phyloP scores from a whole-genome alignment of 2,113 vertebrate genomes.

The Blennius ocellaris region DNA sequence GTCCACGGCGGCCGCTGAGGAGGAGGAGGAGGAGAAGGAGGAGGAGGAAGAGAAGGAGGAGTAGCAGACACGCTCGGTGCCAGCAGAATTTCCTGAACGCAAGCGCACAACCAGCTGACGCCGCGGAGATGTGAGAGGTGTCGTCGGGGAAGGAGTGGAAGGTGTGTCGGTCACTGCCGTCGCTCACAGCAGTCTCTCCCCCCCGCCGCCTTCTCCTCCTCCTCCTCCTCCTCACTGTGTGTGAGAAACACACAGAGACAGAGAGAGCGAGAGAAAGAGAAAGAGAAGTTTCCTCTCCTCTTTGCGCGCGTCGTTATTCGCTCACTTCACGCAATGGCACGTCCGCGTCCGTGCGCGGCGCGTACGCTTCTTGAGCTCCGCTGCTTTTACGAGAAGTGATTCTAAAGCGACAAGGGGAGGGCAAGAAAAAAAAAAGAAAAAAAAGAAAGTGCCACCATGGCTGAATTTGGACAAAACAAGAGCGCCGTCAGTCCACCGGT shows the following conservation, averaged over 20 bases:
- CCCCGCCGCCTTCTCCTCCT: not conserved
- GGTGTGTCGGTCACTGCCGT: slow-evolving; percentile 57
- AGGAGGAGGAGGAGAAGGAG: not conserved
- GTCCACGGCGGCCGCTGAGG: not conserved
- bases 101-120: slow-evolving; percentile 49
- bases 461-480: slow-evolving; percentile 68
- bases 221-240: slow-evolving; percentile 1
- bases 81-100: slow-evolving; percentile 38
- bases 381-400: slow-evolving; percentile 24
- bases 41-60: slow-evolving; percentile 9
- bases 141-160: slow-evolving; percentile 25
- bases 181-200: slow-evolving; percentile 13
- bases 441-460: slow-evolving; percentile 59
- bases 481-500: slow-evolving; percentile 55
- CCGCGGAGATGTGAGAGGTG: slow-evolving; percentile 13
- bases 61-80: not conserved
- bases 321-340: slow-evolving; percentile 56
- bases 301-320: slow-evolving; percentile 33
- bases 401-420: too few species aligned
- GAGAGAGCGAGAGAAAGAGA: slow-evolving; percentile 30
- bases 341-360: slow-evolving; percentile 31
- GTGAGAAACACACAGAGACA: slow-evolving; percentile 7
- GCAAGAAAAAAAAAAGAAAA: too few species aligned
- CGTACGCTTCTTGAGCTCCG: slow-evolving; percentile 7
- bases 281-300: slow-evolving; percentile 61